Conservation (phyloP, 2,113 vertebrate species). For the Odocoileus virginianus region DNA sequence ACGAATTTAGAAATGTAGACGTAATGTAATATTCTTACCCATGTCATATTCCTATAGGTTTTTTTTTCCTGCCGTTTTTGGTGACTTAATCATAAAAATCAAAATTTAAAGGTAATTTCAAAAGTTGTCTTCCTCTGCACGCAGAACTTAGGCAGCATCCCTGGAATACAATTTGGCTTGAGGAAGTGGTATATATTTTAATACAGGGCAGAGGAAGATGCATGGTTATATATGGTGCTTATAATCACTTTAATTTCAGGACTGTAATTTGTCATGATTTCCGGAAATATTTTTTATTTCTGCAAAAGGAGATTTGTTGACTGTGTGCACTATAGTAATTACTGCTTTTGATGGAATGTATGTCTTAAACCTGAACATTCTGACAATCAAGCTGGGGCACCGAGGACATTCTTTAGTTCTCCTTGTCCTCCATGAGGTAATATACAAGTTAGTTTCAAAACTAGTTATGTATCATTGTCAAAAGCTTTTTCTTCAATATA, state of each 20-base stretch:
- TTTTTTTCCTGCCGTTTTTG: background rate
- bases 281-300: background rate
- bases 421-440: constrained; percentile 41
- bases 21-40: background rate
- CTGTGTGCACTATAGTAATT: background rate
- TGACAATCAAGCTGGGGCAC: background rate
- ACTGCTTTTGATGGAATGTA: constrained; percentile 25
- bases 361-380: background rate
- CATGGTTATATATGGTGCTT: background rate
- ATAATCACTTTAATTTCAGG: background rate
- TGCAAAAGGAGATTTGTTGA: background rate
- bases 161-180: background rate
- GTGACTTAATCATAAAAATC: constrained; percentile 28
- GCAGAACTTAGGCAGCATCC: background rate
- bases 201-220: background rate
- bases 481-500: constrained; percentile 61
- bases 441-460: constrained; percentile 64
- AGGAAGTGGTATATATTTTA: constrained; percentile 48
- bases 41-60: background rate
- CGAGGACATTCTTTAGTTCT: constrained; percentile 10
- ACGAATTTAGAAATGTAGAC: background rate
- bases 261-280: background rate
- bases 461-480: constrained; percentile 40
- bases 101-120: constrained; percentile 2
- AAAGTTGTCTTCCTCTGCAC: background rate